These are phyloP conservation scores for Holacanthella duospinosa DNA, from an alignment of 2,888 invertebrate genomes.

Conservation along the genomic window DNA sequence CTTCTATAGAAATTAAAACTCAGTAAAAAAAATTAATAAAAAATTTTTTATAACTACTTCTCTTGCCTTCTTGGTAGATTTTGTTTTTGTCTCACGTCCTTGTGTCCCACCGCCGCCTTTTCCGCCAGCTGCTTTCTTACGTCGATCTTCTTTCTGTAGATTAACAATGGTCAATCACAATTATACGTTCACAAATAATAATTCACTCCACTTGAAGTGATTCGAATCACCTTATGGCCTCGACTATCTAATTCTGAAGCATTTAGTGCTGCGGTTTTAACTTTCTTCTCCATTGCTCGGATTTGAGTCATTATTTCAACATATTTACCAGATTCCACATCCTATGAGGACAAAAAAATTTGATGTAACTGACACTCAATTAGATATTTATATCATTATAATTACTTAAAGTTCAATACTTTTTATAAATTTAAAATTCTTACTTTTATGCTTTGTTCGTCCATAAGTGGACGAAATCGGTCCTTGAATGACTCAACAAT, in stretches of 20 bases:
- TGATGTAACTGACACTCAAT: not conserved
- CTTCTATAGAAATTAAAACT: slow-evolving; percentile 20
- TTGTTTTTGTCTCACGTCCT: slow-evolving; percentile 89
- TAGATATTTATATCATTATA: not conserved
- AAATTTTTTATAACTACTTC: not conserved
- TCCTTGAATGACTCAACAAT: slow-evolving; percentile 1
- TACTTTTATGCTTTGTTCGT: slow-evolving; percentile 12
- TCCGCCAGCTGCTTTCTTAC: slow-evolving; percentile 74
- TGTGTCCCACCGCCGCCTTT: slow-evolving; percentile 87
- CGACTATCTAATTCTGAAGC: slow-evolving; percentile 22
- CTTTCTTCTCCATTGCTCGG: slow-evolving; percentile 28
- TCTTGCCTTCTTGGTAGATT: slow-evolving; percentile 69
- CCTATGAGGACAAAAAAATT: slow-evolving; percentile 18
- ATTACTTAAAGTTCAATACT: not conserved
- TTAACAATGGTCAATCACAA: not conserved
- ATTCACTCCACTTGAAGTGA: too few species aligned
- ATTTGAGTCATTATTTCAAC: slow-evolving; percentile 29
- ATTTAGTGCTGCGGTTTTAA: slow-evolving; percentile 20
- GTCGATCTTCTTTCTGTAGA: slow-evolving; percentile 69
- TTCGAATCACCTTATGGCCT: slow-evolving; percentile 23
- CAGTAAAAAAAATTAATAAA: not conserved
- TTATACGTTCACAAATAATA: slow-evolving; percentile 1
- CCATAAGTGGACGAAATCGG: slow-evolving; percentile 26
- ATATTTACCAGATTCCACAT: slow-evolving; percentile 29
- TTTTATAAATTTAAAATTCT: not conserved